phyloP scores from a whole-genome alignment of 2,888 invertebrate species.

The Caenorhabditis auriculariae region DNA sequence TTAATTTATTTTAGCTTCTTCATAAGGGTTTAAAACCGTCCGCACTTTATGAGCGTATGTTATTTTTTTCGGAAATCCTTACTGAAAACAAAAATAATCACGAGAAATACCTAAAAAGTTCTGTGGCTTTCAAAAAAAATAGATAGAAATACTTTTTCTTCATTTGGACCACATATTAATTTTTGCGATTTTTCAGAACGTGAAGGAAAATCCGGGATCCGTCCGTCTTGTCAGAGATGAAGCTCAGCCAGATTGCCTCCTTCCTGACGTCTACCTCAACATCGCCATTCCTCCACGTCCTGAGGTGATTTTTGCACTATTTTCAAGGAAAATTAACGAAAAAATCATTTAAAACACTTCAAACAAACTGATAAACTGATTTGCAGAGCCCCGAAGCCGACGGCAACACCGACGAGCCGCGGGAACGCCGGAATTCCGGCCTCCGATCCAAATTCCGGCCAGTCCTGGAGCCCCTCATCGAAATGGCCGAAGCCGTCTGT shows the following conservation, averaged over 20 bases:
- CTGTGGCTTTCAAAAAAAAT: not conserved
- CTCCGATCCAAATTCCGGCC: slow-evolving; percentile 46
- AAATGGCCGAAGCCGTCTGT: slow-evolving; percentile 53
- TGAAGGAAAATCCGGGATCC: slow-evolving; percentile 53
- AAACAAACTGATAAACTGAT: not conserved
- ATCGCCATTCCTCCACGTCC: slow-evolving; percentile 52
- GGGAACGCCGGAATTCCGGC: slow-evolving; percentile 50
- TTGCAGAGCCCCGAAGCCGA: slow-evolving; percentile 48
- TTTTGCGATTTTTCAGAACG: slow-evolving; percentile 32
- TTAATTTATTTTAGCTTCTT: too few relatives aligned
- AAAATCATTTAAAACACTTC: not conserved
- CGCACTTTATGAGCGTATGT: too few relatives aligned
- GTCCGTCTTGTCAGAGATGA: slow-evolving; percentile 59
- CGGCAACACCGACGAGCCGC: slow-evolving; percentile 41
- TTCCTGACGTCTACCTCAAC: slow-evolving; percentile 62
- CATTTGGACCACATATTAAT: too few relatives aligned
- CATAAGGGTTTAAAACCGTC: too few relatives aligned
- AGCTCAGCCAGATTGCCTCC: slow-evolving; percentile 56
- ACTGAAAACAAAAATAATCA: too few relatives aligned
- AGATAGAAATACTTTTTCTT: not conserved
- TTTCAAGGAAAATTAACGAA: not conserved
- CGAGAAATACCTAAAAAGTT: not conserved
- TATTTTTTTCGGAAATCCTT: too few relatives aligned
- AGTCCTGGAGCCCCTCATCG: slow-evolving; percentile 54
- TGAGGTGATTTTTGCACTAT: slow-evolving; percentile 24